Base-by-base conservation (phyloP, 2,888 invertebrate species). In the Lumbricus terrestris region DNA sequence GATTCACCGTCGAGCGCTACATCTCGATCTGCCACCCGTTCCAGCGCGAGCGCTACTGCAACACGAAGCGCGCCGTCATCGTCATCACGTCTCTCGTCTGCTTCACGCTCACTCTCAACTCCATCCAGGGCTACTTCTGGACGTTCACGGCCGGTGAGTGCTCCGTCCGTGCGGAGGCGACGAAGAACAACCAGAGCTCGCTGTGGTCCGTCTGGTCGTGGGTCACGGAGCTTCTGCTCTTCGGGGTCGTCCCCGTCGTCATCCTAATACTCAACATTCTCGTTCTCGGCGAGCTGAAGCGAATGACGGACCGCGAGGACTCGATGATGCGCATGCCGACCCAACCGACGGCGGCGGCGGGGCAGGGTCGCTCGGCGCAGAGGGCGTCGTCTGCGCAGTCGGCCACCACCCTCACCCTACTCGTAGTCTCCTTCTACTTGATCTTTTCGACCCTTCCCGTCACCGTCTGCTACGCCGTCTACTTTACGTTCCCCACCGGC, bases 11-110 rank as follows among this genome's bases (percentile, higher is more conserved):
- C 29, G 95, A 95, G 91, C 91, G 95, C 34, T 95, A 94, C 92
- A 94, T 95, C 88, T 94, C 94, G 35, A 94, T 95, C 34, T 95
- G 95, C 90, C 94, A 95, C 91, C 95, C 95, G 29, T 94, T 94
- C 90, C 93, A 93, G 91, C 90, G 94, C 34, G 94, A 94, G 89
- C 92, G 92, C 83, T 94, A 91, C 91, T 94, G 94, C 91, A 94
- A 94, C 8, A 93, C 94, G 3, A 92, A 91, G 37, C 91, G 94
- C 34, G 94, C 94, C 18, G 92, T 93, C 88, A 92, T 93, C 54
- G 94, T 94, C 8, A 93, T 94, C n/a, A 90, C 92, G 15, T 92
- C 92, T 37, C 92, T 95, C 20, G 92, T 93, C 16, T 33, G 92
- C 0, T 90, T 93, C n/a, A 93, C 93, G 15, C 91, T 95, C 83